Evolutionary conservation across 2,888 invertebrate species (phyloP), one percentile per base, ranked within the genome.

Genomic region (Sicus ferrugineus): DNA sequence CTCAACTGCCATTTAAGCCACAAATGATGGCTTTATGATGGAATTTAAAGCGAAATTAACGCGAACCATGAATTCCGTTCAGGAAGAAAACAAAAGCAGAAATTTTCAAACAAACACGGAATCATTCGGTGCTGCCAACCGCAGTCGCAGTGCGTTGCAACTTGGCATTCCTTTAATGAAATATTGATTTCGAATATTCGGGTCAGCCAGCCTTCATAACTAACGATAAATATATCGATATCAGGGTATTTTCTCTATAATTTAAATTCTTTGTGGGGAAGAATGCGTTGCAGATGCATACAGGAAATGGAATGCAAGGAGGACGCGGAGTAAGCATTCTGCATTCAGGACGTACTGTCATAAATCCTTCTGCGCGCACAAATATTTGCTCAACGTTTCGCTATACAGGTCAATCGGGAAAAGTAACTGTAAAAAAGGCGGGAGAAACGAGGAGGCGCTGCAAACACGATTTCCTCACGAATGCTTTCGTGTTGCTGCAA

Each of bases 361-460:
- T 64, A 64, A 50, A 50, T 67, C 11, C 16, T 54, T 21, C 46
- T 26, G 30, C 62, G 34, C 5, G 68, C 61, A 67, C 68, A 76
- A 76, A 77, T 76, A 74, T 77, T 77, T 74, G 68, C 72, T 74
- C 75, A 68, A 69, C 73, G 73, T 74, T 73, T 72, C 69, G 73
- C 73, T 73, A 76, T 76, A 73, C 74, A 72, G 74, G 75, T 77
- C 75, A 77, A 76, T 73, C 42, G 26, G 50, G 23, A 6, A 23
- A 2, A 2, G 50, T 5, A 21, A 21, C 2, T 3, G 50, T 19
- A 3, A 9, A 11, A 30, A 30, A 14, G 7, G 5, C 19, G 14
- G 16, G 11, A n/a, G 48, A 6, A 54, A 58, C 58, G 30, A n/a
- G 48, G 9, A 19, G 26, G 42, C 42, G 38, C 21, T 54, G 30